Evolutionary conservation across 2,888 invertebrate species (phyloP), one percentile per base, ranked within the genome.

Genomic region (Cheilosia scutellata): DNA sequence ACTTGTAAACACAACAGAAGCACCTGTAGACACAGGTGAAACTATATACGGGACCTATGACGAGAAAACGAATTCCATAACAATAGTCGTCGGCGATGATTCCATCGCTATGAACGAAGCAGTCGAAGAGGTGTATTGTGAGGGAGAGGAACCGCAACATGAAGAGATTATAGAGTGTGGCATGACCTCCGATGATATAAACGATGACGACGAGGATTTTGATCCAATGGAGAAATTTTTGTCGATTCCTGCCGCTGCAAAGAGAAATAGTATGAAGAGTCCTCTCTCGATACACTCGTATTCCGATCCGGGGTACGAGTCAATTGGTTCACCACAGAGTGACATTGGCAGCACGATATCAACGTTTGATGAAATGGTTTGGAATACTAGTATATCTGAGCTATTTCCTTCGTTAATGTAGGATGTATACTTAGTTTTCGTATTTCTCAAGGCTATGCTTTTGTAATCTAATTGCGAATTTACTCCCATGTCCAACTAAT

Each of bases 341-440:
- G 89, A 62, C 80, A 89, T 75, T 88, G 90, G n/a, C 77, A 82
- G 11, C 47, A 87, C 70, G 72, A 88, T 82, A 65, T 79, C 77
- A 7, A 55, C 77, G 0, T 89, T 88, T 20, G 90, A 90, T 7
- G 90, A 95, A 90, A 95, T 96, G 90, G 93, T 95, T 89, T 96
- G 96, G 96, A 95, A 95, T 90, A 95, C 95, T 90, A 95, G 95
- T 88, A 95, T 96, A 89, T 95, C 95, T 83, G 96, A 96, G 92
- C 92, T 97, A 88, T 97, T 97, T 92, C 96, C 96, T 44, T 94
- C 94, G 84, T 93, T 96, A 89, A 94, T 95, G 70, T 96, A 93
- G 40, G n/a, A 13, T 13, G 7, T 42, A 9, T 9, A 25, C 4
- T 5, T 6, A 16, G 2, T 5, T 25, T 29, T 29, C n/a, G 6